These are phyloP conservation scores for Acestrorhynchus altus DNA, from an alignment of 2,797 vertebrate genomes.

Conservation along the genomic window DNA sequence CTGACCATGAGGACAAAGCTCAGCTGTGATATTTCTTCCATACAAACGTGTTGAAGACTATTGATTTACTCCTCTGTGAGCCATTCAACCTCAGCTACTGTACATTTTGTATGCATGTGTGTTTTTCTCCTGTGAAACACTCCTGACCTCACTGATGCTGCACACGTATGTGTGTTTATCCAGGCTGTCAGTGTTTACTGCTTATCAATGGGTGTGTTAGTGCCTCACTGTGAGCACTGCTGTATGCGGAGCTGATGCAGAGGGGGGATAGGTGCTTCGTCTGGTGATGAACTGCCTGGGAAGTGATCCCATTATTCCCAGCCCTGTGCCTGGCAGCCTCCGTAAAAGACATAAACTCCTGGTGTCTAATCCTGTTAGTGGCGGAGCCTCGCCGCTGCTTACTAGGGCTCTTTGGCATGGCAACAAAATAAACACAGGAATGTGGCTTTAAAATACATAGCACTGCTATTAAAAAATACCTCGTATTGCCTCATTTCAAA, in stretches of 20 bases:
- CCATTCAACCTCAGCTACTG: constrained; percentile 8
- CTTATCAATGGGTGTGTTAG: constrained; percentile 53
- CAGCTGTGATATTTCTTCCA: background rate
- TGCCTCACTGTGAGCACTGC: constrained; percentile 37
- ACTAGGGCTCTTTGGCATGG: constrained; percentile 73
- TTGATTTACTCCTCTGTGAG: constrained; percentile 49
- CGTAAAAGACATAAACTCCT: constrained; percentile 82
- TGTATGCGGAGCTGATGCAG: constrained; percentile 58
- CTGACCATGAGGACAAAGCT: constrained; percentile 21
- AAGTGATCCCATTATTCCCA: constrained; percentile 80
- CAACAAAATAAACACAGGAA: constrained; percentile 73
- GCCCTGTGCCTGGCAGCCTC: constrained; percentile 74
- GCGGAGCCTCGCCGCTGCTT: constrained; percentile 76
- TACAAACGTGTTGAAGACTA: constrained; percentile 28
- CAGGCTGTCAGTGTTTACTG: constrained; percentile 56
- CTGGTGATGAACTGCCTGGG: constrained; percentile 78
- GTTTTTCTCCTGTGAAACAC: constrained; percentile 44
- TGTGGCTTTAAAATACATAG: constrained; percentile 64
- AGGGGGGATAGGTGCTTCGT: constrained; percentile 73
- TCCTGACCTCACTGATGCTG: constrained; percentile 7
- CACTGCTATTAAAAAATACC: background rate
- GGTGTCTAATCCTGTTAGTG: constrained; percentile 82
- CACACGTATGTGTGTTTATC: constrained; percentile 52
- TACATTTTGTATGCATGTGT: constrained; percentile 1
- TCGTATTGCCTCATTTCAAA: background rate